Evolutionary conservation across 2,797 vertebrate genomes (phyloP), one percentile per base, ranked within the genome.

Genomic region (Enteromius argenteus): DNA sequence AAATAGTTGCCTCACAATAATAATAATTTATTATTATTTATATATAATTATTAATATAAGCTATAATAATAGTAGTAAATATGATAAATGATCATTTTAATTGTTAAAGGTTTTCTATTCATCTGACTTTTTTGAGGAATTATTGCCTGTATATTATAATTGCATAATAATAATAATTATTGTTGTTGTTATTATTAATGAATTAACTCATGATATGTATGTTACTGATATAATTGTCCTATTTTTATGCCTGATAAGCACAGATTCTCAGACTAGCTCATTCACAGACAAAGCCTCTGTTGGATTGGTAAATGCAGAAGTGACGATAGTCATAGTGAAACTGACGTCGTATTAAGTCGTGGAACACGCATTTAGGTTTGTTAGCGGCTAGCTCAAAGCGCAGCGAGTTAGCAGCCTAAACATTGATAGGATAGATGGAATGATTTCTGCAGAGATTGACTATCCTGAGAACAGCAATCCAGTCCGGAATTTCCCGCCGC

Each of bases 401-500:
- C 53, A 35, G 8, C 5, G 42, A 82, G 27, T 62, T 73, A 35
- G 58, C 32, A 14, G 15, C 2, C 0, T 2, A 51, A 73, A 32
- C 0, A 60, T 15, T 35, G 23, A 53, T 27, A 23, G 6, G 21
- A 67, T 21, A 23, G 42, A 23, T 13, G 13, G 2, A 11, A 15
- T 19, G 62, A 71, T 42, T 44, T 39, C 35, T 13, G 35, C 6
- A 44, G 2, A 21, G 10, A 11, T 42, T 49, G 15, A 5, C n/a
- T 14, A 37, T 23, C 6, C 4, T 1, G 23, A 15, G 58, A 68
- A 58, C 23, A 5, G 53, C 1, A 56, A 2, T 95, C 95, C 95
- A 88, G 2, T 88, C 92, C 95, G 17, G 86, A 93, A 93, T 95
- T 96, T 96, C 81, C 4, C 0, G 3, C 23, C 84, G 27, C n/a